These are phyloP conservation scores for Caenorhabditis becei DNA, from an alignment of 2,888 invertebrate genomes.

Conservation along the genomic window DNA sequence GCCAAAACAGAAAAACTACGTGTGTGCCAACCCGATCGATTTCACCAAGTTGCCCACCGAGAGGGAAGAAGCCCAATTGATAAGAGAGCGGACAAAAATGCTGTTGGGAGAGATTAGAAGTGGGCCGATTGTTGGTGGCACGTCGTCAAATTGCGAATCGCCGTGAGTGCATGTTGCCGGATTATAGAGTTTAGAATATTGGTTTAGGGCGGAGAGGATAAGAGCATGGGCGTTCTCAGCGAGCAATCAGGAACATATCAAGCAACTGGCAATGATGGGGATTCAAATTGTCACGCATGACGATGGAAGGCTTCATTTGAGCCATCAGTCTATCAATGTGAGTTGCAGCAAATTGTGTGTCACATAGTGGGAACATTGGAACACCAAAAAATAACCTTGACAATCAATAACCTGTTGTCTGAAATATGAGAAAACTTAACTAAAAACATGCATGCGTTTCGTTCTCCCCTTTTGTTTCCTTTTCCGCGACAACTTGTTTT, in stretches of 20 bases:
- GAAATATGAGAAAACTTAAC: neutral
- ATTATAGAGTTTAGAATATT: neutral
- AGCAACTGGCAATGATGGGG: slow-evolving; percentile 93
- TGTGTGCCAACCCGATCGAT: slow-evolving; percentile 66
- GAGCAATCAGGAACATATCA: slow-evolving; percentile 91
- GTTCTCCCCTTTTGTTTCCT: slow-evolving; percentile 1
- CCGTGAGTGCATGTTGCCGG: slow-evolving; percentile 46
- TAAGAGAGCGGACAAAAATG: slow-evolving; percentile 68
- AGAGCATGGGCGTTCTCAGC: slow-evolving; percentile 85
- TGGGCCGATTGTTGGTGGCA: neutral
- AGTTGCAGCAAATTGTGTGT: slow-evolving; percentile 81
- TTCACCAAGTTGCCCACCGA: slow-evolving; percentile 60
- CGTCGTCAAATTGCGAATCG: slow-evolving; percentile 53
- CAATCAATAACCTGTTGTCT: neutral
- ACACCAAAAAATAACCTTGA: neutral
- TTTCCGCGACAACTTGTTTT: slow-evolving; percentile 9
- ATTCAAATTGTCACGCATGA: slow-evolving; percentile 91
- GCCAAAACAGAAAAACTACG: slow-evolving; percentile 47
- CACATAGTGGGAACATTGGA: too few species aligned
- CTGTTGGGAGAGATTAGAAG: slow-evolving; percentile 67
- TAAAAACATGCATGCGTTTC: slow-evolving; percentile 11
- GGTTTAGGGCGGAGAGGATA: slow-evolving; percentile 74
- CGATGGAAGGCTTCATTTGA: slow-evolving; percentile 93
- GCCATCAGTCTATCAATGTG: slow-evolving; percentile 90
- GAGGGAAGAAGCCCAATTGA: slow-evolving; percentile 61